Evolutionary conservation across 1,140 invertebrate genomes (phyloP), one percentile per base, ranked within the genome.

Genomic region (Zaprionus taronus): DNA sequence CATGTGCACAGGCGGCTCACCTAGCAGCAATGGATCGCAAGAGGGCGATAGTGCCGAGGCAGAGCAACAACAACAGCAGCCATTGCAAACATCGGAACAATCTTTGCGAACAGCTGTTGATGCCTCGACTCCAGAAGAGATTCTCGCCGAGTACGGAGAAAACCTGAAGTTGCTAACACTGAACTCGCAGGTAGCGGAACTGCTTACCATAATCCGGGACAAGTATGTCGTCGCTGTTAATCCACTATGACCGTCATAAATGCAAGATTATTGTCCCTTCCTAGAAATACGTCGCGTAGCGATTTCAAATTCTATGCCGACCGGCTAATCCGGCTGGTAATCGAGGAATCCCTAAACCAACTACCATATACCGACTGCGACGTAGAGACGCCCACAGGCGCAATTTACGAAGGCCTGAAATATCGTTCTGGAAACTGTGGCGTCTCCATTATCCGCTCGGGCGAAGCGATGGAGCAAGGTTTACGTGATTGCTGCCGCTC

Each of bases 251-350:
- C 44, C 20, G 11, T 7, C 7, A 11, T 28, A 47, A 64, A 55
- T 47, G 28, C 5, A 53, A 49, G 20, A 22, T 41, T 31, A 20
- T 4, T 55, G 4, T 28, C 31, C n/a, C 24, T 34, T 57, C 67
- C 1, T 93, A 99, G 98, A 93, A 97, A 97, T 77, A 99, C 99
- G 31, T 94, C 96, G 11, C 95, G 98, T 82, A 98, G 97, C 94
- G 98, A 99, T 93, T 99, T 99, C 93, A 99, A 99, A 93, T 99
- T 99, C 93, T 99, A 98, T 93, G 98, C 99, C 9, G 99, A 99
- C 94, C 95, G 98, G 41, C 91, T 98, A 92, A 99, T 99, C 85
- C 95, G 98, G 24, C 93, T 99, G 58, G 98, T 99, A 5, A 99
- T 99, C 77, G 99, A 99, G 94, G 99, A 99, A 94, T 99, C 98